A percentile compares a stretch with the other conserved stretches of the same genome.
Conservation (phyloP, 2,113 vertebrate species). For the Gymnobelideus leadbeateri region DNA sequence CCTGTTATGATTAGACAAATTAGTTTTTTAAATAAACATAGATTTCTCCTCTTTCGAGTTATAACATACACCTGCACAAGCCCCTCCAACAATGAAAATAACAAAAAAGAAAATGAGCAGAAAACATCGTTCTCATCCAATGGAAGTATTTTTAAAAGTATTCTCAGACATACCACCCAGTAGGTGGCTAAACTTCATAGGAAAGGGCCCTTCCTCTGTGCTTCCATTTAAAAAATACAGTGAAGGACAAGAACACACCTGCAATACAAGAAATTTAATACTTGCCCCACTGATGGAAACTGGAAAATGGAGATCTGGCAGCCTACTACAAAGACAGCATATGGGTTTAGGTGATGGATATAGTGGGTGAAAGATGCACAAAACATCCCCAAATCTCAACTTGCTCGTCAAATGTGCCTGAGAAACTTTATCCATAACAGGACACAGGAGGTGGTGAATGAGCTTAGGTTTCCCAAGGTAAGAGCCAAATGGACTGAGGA, state of each 20-base stretch:
- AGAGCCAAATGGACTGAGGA: neutral
- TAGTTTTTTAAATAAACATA: neutral
- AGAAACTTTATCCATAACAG: neutral
- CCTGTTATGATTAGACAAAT: neutral
- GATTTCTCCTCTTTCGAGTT: neutral
- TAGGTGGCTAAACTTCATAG: neutral
- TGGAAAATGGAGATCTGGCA: neutral
- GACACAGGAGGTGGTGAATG: neutral
- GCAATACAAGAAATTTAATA: neutral
- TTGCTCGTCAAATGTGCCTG: neutral
- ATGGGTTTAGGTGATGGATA: neutral
- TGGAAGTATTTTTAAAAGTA: neutral
- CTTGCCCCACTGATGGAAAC: neutral
- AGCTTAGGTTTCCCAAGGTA: neutral
- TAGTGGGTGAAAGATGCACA: neutral
- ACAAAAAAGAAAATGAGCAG: neutral
- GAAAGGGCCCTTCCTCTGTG: neutral
- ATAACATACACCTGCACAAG: neutral
- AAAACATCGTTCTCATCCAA: slow-evolving; percentile 5
- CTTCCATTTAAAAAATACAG: neutral
- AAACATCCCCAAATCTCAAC: neutral
- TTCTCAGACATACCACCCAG: neutral
- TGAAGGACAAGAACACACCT: neutral
- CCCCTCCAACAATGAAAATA: neutral
- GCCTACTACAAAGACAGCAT: slow-evolving; percentile 2